A percentile compares a stretch with the other conserved stretches of the same genome.
Evolutionary conservation across 2,797 vertebrate species (phyloP).

Genomic region (Melopsittacus undulatus): DNA sequence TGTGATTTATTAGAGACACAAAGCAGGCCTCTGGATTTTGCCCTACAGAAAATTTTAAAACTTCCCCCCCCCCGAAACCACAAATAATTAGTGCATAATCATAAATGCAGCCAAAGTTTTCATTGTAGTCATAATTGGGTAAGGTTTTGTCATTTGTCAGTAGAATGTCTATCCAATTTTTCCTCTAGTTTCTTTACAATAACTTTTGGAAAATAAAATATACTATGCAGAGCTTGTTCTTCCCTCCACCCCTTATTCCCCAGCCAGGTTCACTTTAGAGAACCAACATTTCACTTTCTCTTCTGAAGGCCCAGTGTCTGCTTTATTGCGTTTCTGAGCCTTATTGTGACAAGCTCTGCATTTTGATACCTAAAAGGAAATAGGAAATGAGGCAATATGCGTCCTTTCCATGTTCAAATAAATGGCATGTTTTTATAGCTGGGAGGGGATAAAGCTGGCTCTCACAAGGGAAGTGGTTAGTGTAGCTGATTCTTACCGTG

Average conservation of each 20-base stretch:
- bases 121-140: not conserved
- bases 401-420: constrained; percentile 56
- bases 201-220: not conserved
- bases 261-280: not conserved
- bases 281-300: not conserved
- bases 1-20: not conserved
- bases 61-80: not conserved
- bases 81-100: not conserved
- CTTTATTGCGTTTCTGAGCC: not conserved
- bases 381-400: constrained; percentile 49
- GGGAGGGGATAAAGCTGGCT: constrained; percentile 45
- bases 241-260: not conserved
- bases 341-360: not conserved
- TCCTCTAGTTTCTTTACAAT: not conserved
- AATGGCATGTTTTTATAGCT: constrained; percentile 54
- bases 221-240: not conserved
- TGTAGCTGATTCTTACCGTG: not conserved
- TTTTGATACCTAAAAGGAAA: constrained; percentile 57
- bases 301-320: not conserved
- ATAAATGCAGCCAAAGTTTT: not conserved
- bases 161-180: not conserved
- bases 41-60: not conserved
- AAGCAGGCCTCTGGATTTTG: not conserved
- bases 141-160: not conserved
- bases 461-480: constrained; percentile 11